phyloP scores from a whole-genome alignment of 2,888 invertebrate species.

The Oscheius onirici region DNA sequence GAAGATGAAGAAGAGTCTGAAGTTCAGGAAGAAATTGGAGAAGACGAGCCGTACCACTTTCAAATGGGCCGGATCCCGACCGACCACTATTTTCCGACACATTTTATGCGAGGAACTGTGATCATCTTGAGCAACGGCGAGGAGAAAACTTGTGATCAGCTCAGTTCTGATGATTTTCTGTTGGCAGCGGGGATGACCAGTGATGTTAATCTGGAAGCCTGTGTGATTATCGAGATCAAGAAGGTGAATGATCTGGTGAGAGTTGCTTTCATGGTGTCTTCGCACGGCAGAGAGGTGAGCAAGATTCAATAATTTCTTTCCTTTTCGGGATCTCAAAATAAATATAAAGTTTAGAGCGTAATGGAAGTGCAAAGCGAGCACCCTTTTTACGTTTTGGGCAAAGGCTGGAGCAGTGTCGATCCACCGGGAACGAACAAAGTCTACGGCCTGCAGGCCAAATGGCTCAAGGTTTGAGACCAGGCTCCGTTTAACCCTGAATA shows the following conservation, averaged over 20 bases:
- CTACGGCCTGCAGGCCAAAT: constrained; percentile 40
- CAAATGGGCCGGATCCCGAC: constrained; percentile 43
- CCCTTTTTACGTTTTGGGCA: constrained; percentile 49
- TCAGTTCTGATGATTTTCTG: constrained; percentile 49
- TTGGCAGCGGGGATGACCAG: constrained; percentile 36
- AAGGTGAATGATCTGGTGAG: background rate
- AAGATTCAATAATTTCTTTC: too few relatives aligned
- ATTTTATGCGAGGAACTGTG: constrained; percentile 49
- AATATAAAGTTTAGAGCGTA: constrained; percentile 23
- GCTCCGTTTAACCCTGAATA: background rate
- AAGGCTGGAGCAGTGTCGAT: constrained; percentile 47
- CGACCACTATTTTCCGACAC: constrained; percentile 44
- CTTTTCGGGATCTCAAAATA: background rate
- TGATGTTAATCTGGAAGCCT: constrained; percentile 38
- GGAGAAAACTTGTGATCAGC: constrained; percentile 44
- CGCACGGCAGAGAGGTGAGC: constrained; percentile 8
- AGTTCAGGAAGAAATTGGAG: background rate
- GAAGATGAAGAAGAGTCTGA: background rate
- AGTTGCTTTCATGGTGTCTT: constrained; percentile 14
- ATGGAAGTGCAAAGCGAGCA: constrained; percentile 46
- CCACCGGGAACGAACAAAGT: constrained; percentile 34
- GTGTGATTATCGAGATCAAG: constrained; percentile 25
- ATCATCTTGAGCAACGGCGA: constrained; percentile 33
- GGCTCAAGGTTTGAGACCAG: constrained; percentile 32
- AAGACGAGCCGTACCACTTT: constrained; percentile 22